Evolutionary conservation across 2,888 invertebrate genomes (phyloP).

Genomic region (Phaonia tiefii): DNA sequence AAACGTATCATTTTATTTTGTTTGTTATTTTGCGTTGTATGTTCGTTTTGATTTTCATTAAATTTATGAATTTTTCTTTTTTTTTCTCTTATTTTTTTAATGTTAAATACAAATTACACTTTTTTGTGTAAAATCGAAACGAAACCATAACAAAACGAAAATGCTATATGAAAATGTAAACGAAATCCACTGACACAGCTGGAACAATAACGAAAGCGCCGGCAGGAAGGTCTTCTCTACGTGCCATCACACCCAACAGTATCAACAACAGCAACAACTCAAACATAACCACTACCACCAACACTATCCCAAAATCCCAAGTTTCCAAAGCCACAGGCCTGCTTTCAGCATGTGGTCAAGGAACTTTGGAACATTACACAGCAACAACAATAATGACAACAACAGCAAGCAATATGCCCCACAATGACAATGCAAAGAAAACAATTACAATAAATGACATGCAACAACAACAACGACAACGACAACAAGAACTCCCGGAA

Average conservation of each 20-base stretch:
- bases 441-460: slow-evolving; percentile 58
- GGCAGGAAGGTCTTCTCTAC: slow-evolving; percentile 84
- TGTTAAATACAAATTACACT: slow-evolving; percentile 44
- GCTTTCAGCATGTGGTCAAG: slow-evolving; percentile 28
- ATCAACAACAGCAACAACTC: slow-evolving; percentile 78
- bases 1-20: slow-evolving; percentile 46
- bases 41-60: slow-evolving; percentile 65
- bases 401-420: slow-evolving; percentile 53
- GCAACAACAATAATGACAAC: slow-evolving; percentile 33
- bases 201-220: slow-evolving; percentile 80
- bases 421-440: slow-evolving; percentile 65
- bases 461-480: slow-evolving; percentile 44
- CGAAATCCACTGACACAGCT: slow-evolving; percentile 75
- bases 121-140: slow-evolving; percentile 51
- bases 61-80: slow-evolving; percentile 63
- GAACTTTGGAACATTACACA: slow-evolving; percentile 64
- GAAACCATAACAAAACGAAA: slow-evolving; percentile 25
- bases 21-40: slow-evolving; percentile 28
- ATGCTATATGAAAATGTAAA: slow-evolving; percentile 44
- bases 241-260: slow-evolving; percentile 59
- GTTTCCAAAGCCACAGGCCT: slow-evolving; percentile 58
- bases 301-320: slow-evolving; percentile 60
- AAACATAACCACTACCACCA: slow-evolving; percentile 65
- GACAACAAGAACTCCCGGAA: slow-evolving; percentile 31
- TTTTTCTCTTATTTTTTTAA: slow-evolving; percentile 66